Base-by-base conservation (phyloP, 2,888 invertebrate genomes). In the Drosophila antonietae region DNA sequence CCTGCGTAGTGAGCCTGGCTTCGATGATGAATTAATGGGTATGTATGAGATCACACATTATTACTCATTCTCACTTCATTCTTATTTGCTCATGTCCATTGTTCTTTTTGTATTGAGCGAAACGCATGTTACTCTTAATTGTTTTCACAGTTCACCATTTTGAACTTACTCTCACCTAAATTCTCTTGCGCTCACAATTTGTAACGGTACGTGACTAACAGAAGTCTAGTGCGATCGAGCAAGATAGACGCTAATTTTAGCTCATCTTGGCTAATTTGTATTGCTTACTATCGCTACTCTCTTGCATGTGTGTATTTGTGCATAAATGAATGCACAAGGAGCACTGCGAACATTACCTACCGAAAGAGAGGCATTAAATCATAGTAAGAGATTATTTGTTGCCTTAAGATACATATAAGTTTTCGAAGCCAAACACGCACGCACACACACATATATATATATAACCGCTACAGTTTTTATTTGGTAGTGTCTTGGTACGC, bases 11-110 rank as follows among this genome's bases (percentile, higher is more conserved):
- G 94, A 95, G 84, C 94, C 94, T 0, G 93, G 94, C 31, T 91
- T 95, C 44, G 94, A 95, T 83, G 92, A 93, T 64, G 93, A 93
- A 47, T 92, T 95, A 61, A 91, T 95, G 84, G 94, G 95, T 95
- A 91, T 93, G 94, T 62, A 52, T 23, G 31, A 44, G 1, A 28
- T 1, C 28, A 28, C 28, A 28, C 5, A 28, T 28, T 28, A 28
- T 28, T 6, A 28, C 28, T 28, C 14, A 20, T 18, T 33, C 0
- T 18, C 9, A 9, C 18, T 0, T 18, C 6, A 23, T 0, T 37
- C 6, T 0, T 6, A 1, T 12, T 31, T 12, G 7, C 51, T 51
- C 33, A 35, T 7, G 3, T 8, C 7, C 12, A 33, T 18, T 31
- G n/a, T 49, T 31, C 2, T 18, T 7, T 18, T 33, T 31, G 18